These are phyloP conservation scores for Entomobrya multifasciata DNA, from an alignment of 2,888 invertebrate genomes.

Conservation along the genomic window DNA sequence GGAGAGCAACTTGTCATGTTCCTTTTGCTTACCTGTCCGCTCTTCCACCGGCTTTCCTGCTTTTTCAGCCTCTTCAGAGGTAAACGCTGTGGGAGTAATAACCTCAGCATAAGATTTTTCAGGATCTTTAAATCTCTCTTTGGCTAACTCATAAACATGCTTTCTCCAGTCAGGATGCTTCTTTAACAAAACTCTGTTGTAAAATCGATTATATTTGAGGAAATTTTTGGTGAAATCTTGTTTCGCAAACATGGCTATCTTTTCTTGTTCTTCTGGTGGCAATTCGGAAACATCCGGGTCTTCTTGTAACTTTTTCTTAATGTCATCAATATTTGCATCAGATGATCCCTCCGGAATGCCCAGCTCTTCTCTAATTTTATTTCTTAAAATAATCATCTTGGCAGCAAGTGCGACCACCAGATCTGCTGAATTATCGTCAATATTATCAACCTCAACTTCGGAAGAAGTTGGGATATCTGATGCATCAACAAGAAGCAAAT, in stretches of 20 bases:
- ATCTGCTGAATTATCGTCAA: background rate
- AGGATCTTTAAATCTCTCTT: too few relatives aligned
- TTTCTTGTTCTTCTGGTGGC: background rate
- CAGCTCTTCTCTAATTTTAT: background rate
- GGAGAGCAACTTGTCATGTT: too few relatives aligned
- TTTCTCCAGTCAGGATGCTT: too few relatives aligned
- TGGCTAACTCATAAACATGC: too few relatives aligned
- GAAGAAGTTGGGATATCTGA: background rate
- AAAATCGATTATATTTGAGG: background rate
- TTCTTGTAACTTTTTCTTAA: background rate
- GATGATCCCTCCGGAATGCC: background rate
- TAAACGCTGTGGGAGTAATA: too few relatives aligned
- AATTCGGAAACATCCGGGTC: background rate
- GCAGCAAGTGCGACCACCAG: background rate
- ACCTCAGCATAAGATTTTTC: too few relatives aligned
- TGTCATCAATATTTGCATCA: background rate
- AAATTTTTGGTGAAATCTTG: background rate
- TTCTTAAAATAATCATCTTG: background rate
- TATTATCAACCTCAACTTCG: background rate
- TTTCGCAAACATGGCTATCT: background rate
- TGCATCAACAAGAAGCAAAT: too few relatives aligned
- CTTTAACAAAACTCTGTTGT: background rate
- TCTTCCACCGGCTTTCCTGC: too few relatives aligned
- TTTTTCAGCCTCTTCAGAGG: too few relatives aligned
- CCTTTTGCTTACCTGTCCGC: too few relatives aligned